phyloP scores from a whole-genome alignment of 2,888 invertebrate genomes.

The Crocallis elinguaria region DNA sequence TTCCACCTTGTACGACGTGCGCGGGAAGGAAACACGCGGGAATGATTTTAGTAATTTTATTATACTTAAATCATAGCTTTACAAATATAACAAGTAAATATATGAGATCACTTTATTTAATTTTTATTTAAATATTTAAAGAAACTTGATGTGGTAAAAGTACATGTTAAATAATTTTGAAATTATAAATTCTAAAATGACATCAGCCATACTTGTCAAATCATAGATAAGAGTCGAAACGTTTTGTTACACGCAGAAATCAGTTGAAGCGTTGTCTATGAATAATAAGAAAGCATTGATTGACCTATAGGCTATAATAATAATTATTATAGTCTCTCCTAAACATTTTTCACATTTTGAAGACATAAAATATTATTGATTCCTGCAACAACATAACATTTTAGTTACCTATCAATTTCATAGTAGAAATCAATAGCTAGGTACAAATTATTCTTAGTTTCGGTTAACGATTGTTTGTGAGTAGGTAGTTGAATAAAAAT shows the following conservation, averaged over 20 bases:
- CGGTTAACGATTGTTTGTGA: no score
- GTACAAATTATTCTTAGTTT: no score
- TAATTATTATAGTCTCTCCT: no score
- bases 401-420: no score
- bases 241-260: constrained; percentile 39
- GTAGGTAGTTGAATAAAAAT: no score
- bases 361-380: no score
- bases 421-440: no score
- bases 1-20: constrained; percentile 88
- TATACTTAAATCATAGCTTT: constrained; percentile 39
- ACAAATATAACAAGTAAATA: not conserved
- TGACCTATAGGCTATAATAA: no score
- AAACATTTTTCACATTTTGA: no score
- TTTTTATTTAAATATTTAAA: constrained; percentile 20
- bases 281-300: constrained; percentile 1
- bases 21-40: constrained; percentile 88
- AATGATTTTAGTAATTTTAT: constrained; percentile 56
- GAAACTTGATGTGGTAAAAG: constrained; percentile 7
- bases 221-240: constrained; percentile 43
- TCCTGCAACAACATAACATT: no score
- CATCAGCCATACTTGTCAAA: constrained; percentile 38
- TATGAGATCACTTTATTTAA: not conserved
- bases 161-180: not conserved
- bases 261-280: not conserved
- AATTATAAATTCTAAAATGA: constrained; percentile 37